Evolutionary conservation across 2,888 invertebrate genomes (phyloP), one percentile per base, ranked within the genome.

Genomic region (Nemotelus pantherinus): DNA sequence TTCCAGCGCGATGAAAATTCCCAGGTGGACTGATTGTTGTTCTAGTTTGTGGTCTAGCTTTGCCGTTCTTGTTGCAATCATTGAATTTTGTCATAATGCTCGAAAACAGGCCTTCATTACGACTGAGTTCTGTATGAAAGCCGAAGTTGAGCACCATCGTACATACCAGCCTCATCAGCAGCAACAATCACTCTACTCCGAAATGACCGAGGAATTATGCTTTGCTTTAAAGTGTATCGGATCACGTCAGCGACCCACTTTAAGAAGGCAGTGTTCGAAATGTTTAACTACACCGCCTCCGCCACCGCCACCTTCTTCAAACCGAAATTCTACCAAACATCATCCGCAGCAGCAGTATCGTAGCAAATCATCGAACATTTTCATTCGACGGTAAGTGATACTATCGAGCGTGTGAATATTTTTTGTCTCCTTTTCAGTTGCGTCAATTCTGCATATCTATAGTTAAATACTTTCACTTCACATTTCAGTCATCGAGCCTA

Each of bases 1-100:
- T n/a, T n/a, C n/a, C n/a, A n/a, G n/a, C n/a, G n/a, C n/a, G n/a
- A n/a, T n/a, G n/a, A n/a, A n/a, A n/a, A n/a, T 76, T 55, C 47
- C 9, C 60, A 84, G 93, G 95, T 76, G 96, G 96, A 41, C 92
- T 96, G 9, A 96, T 96, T 86, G 94, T 96, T 4, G 94, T 96
- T 41, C 88, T 96, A 4, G 87, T 95, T 4, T 92, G 92, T 81
- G 95, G 95, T 2, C 87, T 95, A 71, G 90, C 92, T 0, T 94
- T 76, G 94, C 94, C 7, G 90, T 94, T 55, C 86, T 93, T 57
- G 91, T 94, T 25, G 93, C 95, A n/a, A 92, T 95, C 77, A 89
- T 92, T 80, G 95, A 95, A 86, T 95, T 95, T 85, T 93, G 92
- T 83, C 92, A 92, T 86, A 91, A 93, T 84, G 91, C 93, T 91